Percentiles rank a stretch among this genome's conserved stretches.
Evolutionary conservation across 2,797 vertebrate species (phyloP).

Genomic region (Neosalanx taihuensis): DNA sequence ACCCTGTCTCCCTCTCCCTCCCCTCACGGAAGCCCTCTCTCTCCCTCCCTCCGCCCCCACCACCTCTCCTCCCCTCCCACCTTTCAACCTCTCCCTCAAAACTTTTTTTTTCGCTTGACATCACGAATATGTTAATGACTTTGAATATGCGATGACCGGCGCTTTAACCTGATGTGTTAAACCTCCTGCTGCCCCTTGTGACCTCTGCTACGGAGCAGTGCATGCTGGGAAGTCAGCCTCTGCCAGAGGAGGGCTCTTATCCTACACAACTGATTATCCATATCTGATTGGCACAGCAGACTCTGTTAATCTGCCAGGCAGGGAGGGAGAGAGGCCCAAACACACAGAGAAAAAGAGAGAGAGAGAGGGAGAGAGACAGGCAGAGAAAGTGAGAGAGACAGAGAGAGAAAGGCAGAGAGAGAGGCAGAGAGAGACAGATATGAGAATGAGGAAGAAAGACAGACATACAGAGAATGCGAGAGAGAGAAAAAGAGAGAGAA

Average conservation of each 20-base stretch:
- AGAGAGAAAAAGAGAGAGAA: background rate
- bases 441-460: too few relatives aligned
- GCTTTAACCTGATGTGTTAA: slow-evolving; percentile 40
- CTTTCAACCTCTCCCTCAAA: slow-evolving; percentile 7
- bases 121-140: slow-evolving; percentile 47
- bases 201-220: slow-evolving; percentile 49
- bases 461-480: too few relatives aligned
- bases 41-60: too few relatives aligned
- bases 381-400: background rate
- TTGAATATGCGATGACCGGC: slow-evolving; percentile 27
- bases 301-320: slow-evolving; percentile 42
- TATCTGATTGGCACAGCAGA: slow-evolving; percentile 60
- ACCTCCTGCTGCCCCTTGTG: slow-evolving; percentile 24
- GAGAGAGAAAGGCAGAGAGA: slow-evolving; percentile 6
- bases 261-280: slow-evolving; percentile 54
- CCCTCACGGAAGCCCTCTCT: too few relatives aligned
- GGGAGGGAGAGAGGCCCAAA: background rate
- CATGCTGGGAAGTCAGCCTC: slow-evolving; percentile 49
- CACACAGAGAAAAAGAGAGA: background rate
- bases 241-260: slow-evolving; percentile 47
- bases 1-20: too few relatives aligned
- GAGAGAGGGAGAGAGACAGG: background rate
- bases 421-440: background rate
- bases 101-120: slow-evolving; percentile 2
- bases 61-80: background rate